Base-by-base conservation (phyloP, 2,797 vertebrate genomes). In the Bradypus variegatus region DNA sequence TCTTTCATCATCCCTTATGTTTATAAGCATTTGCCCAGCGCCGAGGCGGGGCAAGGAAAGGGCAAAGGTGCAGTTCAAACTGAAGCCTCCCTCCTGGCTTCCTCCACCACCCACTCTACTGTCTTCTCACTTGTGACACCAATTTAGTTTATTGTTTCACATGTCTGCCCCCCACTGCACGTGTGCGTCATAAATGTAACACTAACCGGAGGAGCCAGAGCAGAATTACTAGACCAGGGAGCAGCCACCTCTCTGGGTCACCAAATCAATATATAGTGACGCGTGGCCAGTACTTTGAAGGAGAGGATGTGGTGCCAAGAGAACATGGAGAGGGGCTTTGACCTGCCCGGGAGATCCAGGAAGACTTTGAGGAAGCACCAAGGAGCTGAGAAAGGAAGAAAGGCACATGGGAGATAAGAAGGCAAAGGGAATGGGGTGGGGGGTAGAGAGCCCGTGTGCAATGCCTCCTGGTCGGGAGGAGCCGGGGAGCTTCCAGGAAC, bases 31-130 rank as follows among this genome's bases (percentile, higher is more conserved):
- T 65, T 64, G 23, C 12, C 48, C 18, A 10, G 13, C 8, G 5
- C 16, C 0, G 41, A 72, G 58, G n/a, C 29, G 5, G n/a, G 2
- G 64, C 77, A 11, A 5, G 25, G 77, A 29, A 38, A 27, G 64
- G 58, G 45, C 6, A 15, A 27, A 41, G 48, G 13, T 53, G n/a
- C 62, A 23, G 15, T 12, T 23, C 27, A 67, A 23, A 60, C 50
- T 36, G 13, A 0, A 1, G 25, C 11, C 77, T 18, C 36, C 1
- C 19, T 1, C 15, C 29, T 0, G 1, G 2, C 64, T 41, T 25
- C 33, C 12, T 55, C 36, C 62, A 1, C 2, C 13, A 45, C 31
- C 8, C 4, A 3, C 5, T 33, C 62, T 27, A 12, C 50, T 2
- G 9, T n/a, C 48, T 31, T 65, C 83, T n/a, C 36, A 27, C 13